Evolutionary conservation across 53 echinoderm and acorn worm genomes (phyloP), one percentile per base, ranked within the genome.

Genomic region (Crossaster papposus): DNA sequence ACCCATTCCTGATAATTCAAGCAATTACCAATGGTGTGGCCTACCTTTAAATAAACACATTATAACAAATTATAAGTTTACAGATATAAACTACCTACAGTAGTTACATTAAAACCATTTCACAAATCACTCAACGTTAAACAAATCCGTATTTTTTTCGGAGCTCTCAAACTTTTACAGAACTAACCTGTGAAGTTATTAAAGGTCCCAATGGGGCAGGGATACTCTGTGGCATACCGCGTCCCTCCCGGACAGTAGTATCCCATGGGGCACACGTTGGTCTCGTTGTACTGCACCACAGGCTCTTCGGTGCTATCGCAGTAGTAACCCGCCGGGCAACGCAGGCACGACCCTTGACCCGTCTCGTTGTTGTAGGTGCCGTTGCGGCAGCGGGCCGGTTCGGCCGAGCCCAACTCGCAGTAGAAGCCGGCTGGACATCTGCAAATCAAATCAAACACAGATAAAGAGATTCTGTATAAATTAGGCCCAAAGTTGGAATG

Each of bases 351-450:
- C 86, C 93, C 92, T 80, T 91, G 93, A 85, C 95, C 99, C 34
- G 81, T 79, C 80, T 94, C 99, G 55, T 98, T 94, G 87, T 98
- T 96, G 94, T 96, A 93, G 64, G 99, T 98, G 17, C 99, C 99
- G 85, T 98, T 98, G 82, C 95, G 96, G 81, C 99, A 98, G 54
- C 96, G 96, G 55, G 93, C 92, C 29, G 99, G 99, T 64, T 93
- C 93, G 65, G 92, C 94, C 54, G 96, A 96, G 22, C 99, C 99
- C 22, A 65, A 36, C 62, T 91, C 93, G 54, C 99, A 98, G 91
- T 89, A 98, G 89, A 96, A 94, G 24, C 99, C 99, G 5, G 70
- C 86, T 2, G 99, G 95, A 65, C 97, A 97, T 70, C 95, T 96
- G 93, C 22, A 33, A 73, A 12, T 62, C 24, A 83, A 50, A 68